A percentile compares a stretch with the other conserved stretches of the same genome.
These are phyloP conservation scores for Conus ventricosus DNA, from an alignment of 1,140 invertebrate genomes.

Conservation along the genomic window DNA sequence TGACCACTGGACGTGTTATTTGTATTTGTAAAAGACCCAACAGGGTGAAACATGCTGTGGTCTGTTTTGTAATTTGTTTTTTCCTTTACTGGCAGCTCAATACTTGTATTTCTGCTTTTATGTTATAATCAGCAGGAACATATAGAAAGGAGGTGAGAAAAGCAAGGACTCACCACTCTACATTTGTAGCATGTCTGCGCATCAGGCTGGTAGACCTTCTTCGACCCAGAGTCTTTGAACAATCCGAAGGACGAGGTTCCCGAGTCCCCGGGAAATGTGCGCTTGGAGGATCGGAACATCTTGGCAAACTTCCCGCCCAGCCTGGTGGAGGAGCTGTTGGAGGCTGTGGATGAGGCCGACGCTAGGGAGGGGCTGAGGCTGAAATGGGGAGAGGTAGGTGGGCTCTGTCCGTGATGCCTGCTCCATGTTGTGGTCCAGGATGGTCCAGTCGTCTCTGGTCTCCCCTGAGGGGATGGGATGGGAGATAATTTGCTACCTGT, in stretches of 20 bases:
- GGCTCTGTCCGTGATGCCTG: neutral
- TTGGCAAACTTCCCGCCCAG: slow-evolving; percentile 28
- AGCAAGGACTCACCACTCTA: neutral
- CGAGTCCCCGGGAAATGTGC: slow-evolving; percentile 3
- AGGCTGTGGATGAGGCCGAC: neutral
- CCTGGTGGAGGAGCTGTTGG: neutral
- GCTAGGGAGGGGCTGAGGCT: neutral
- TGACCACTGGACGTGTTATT: too few species aligned
- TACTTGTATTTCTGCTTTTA: too few species aligned
- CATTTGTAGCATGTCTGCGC: slow-evolving; percentile 21
- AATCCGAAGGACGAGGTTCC: neutral
- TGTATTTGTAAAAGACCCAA: too few species aligned
- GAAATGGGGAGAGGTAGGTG: neutral
- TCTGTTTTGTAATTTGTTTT: too few species aligned
- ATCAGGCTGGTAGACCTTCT: neutral
- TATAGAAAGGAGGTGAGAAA: neutral
- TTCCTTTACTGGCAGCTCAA: too few species aligned
- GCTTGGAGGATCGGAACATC: slow-evolving; percentile 9
- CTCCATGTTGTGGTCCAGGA: slow-evolving; percentile 37
- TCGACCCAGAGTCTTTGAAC: neutral
- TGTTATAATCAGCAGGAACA: too few species aligned
- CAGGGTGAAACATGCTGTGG: too few species aligned
- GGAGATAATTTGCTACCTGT: too few species aligned
- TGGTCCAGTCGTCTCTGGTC: slow-evolving; percentile 45
- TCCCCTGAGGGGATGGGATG: slow-evolving; percentile 29